Evolutionary conservation across 2,888 invertebrate genomes (phyloP).

Genomic region (Eupithecia inturbata): DNA sequence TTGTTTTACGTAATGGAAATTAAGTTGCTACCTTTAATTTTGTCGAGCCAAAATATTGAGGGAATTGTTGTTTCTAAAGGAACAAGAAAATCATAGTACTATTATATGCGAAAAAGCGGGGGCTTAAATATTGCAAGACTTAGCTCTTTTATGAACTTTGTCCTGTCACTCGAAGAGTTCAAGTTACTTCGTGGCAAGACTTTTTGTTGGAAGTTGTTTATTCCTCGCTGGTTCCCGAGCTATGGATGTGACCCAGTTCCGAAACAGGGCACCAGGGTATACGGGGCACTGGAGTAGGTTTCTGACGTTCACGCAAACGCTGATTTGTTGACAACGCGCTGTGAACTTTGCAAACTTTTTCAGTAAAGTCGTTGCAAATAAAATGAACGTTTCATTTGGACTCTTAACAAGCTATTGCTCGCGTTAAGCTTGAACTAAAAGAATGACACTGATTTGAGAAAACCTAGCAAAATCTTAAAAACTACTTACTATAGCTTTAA

Average conservation of each 20-base stretch:
- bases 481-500: too few relatives aligned
- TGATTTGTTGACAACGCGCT: conserved; percentile 40
- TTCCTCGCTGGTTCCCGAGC: conserved; percentile 39
- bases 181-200: not conserved
- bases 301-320: conserved; percentile 36
- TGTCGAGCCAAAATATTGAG: not conserved
- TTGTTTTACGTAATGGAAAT: not conserved
- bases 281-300: conserved; percentile 25
- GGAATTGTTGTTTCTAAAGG: not conserved
- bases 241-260: conserved; percentile 69
- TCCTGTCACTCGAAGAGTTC: not conserved
- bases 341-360: conserved; percentile 34
- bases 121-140: not conserved
- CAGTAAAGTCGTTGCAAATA: conserved; percentile 20
- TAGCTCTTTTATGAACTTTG: not conserved
- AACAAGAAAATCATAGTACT: not conserved
- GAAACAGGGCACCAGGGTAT: conserved; percentile 56
- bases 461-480: not conserved
- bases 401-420: too few relatives aligned
- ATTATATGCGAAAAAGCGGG: not conserved
- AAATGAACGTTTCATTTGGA: not conserved
- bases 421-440: not conserved
- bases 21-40: not conserved
- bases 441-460: not conserved
- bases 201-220: not conserved